phyloP scores from a whole-genome alignment of 2,113 vertebrate species.

The Psammodynastes pulverulentus region DNA sequence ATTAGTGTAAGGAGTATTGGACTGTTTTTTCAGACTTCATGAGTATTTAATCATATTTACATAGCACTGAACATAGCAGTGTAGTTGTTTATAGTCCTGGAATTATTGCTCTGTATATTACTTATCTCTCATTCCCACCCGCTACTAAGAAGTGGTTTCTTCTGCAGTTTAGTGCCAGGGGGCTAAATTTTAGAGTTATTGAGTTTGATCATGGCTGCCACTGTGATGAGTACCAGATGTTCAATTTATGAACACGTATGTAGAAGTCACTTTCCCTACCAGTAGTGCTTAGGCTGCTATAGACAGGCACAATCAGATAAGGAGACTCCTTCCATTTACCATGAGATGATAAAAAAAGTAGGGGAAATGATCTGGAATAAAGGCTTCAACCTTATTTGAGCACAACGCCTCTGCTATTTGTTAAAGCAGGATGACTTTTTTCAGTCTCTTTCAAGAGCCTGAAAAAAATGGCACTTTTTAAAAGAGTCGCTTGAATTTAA shows the following conservation, averaged over 20 bases:
- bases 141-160: conserved; percentile 8
- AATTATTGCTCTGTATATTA: background rate
- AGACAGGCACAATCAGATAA: background rate
- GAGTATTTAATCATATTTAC: background rate
- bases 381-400: background rate
- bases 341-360: background rate
- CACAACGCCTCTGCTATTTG: background rate
- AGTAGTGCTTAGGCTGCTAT: background rate
- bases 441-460: background rate
- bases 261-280: conserved; percentile 19
- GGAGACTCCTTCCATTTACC: background rate
- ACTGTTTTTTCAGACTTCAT: background rate
- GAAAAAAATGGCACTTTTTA: background rate
- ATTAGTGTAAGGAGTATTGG: background rate
- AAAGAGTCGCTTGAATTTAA: background rate
- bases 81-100: background rate
- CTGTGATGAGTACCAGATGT: conserved; percentile 21
- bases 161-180: conserved; percentile 13
- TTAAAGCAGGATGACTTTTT: background rate
- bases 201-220: conserved; percentile 12
- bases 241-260: conserved; percentile 23
- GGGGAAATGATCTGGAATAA: background rate
- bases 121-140: background rate
- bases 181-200: conserved; percentile 7
- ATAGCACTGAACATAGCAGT: background rate